These are phyloP conservation scores for Chrysoperla carnea DNA, from an alignment of 1,140 invertebrate species.

Conservation along the genomic window DNA sequence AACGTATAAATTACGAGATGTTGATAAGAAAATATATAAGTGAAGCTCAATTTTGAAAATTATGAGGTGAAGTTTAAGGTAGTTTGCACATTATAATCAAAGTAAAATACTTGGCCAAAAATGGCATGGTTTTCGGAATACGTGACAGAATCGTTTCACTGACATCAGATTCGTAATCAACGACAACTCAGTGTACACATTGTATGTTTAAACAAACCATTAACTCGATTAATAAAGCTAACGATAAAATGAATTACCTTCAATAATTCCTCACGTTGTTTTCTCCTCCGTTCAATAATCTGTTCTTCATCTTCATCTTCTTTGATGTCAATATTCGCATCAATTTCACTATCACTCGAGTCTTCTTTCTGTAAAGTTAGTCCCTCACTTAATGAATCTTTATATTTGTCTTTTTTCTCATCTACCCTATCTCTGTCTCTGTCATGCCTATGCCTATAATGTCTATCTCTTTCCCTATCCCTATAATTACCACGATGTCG, in stretches of 20 bases:
- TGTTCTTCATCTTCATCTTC: slow-evolving; percentile 88
- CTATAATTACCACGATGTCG: slow-evolving; percentile 19
- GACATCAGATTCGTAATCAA: no score
- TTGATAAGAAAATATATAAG: no score
- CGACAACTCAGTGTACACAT: no score
- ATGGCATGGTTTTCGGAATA: no score
- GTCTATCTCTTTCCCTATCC: slow-evolving; percentile 24
- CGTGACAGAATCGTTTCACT: no score
- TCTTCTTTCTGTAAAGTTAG: slow-evolving; percentile 35
- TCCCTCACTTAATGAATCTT: slow-evolving; percentile 74
- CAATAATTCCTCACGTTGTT: slow-evolving; percentile 75
- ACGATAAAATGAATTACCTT: slow-evolving; percentile 38
- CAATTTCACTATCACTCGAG: slow-evolving; percentile 38
- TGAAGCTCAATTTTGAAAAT: no score
- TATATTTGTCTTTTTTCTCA: slow-evolving; percentile 43
- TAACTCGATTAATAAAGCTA: no score
- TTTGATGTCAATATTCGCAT: slow-evolving; percentile 56
- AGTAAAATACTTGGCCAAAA: no score
- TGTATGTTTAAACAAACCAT: no score
- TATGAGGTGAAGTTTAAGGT: no score
- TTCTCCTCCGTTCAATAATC: slow-evolving; percentile 78
- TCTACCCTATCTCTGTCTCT: slow-evolving; percentile 17
- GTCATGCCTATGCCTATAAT: slow-evolving; percentile 12
- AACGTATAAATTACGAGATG: no score
- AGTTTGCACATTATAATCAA: no score